These are phyloP conservation scores for Alethe castanea DNA, from an alignment of 2,113 vertebrate species.

Conservation along the genomic window DNA sequence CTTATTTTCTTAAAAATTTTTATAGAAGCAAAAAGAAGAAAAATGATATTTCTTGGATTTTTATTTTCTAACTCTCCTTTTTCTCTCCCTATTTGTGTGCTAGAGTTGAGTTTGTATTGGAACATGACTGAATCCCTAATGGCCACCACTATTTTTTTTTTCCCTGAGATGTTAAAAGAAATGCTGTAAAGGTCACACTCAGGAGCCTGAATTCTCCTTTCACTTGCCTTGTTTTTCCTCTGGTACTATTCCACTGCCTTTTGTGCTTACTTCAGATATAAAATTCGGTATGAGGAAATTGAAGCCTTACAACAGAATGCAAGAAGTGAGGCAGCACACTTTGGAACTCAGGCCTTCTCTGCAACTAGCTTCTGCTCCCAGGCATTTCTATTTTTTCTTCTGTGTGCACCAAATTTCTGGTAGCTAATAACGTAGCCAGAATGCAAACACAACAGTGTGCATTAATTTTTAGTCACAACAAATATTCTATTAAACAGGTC, in stretches of 20 bases:
- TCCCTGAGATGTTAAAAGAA: constrained; percentile 14
- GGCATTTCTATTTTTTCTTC: background rate
- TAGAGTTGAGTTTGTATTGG: background rate
- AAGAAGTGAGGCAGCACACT: background rate
- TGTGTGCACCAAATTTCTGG: background rate
- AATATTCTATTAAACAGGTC: background rate
- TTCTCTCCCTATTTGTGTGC: background rate
- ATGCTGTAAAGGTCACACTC: constrained; percentile 22
- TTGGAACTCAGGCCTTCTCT: background rate
- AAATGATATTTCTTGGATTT: background rate
- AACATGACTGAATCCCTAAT: background rate
- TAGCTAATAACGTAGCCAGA: background rate
- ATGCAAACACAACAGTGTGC: background rate
- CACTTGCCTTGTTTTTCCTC: background rate
- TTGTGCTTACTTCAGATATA: background rate
- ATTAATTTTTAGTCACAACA: background rate
- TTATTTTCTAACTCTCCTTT: background rate
- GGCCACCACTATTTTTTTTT: constrained; percentile 31
- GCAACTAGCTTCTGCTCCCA: background rate
- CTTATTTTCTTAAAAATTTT: background rate
- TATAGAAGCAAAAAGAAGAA: background rate
- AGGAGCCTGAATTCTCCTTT: background rate
- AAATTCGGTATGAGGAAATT: background rate
- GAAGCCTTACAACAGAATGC: background rate
- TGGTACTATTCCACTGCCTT: background rate